phyloP scores from a whole-genome alignment of 2,888 invertebrate species.

The Parnassius smintheus region DNA sequence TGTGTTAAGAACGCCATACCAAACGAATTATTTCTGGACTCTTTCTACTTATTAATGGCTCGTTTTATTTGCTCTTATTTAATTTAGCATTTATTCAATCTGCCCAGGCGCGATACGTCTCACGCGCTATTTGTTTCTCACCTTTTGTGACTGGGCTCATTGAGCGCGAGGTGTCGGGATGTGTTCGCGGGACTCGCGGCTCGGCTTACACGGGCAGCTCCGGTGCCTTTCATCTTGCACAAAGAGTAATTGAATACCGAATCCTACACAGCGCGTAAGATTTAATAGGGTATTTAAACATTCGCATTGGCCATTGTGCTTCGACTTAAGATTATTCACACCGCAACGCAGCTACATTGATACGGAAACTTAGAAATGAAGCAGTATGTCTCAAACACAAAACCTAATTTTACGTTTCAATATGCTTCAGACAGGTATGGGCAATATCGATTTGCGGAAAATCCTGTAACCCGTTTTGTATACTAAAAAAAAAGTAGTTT shows the following conservation, averaged over 20 bases:
- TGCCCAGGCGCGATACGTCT: conserved; percentile 68
- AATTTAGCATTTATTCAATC: conserved; percentile 82
- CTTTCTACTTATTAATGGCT: conserved; percentile 70
- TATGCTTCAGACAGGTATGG: too few species aligned
- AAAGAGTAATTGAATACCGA: conserved; percentile 81
- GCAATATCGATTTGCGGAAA: too few species aligned
- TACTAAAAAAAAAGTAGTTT: too few species aligned
- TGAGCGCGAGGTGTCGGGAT: conserved; percentile 79
- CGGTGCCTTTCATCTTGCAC: conserved; percentile 77
- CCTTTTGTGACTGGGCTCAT: conserved; percentile 79
- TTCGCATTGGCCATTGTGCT: conserved; percentile 78
- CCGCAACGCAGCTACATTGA: conserved; percentile 54
- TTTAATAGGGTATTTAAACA: conserved; percentile 82
- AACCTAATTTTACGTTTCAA: too few species aligned
- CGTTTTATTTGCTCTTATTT: conserved; percentile 80
- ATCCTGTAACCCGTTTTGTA: too few species aligned
- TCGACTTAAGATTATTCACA: conserved; percentile 78
- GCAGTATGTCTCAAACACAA: too few species aligned
- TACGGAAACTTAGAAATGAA: neutral
- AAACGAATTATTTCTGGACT: conserved; percentile 65
- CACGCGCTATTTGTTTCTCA: conserved; percentile 62
- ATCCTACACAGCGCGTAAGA: conserved; percentile 78
- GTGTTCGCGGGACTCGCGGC: conserved; percentile 69
- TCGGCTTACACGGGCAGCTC: conserved; percentile 75
- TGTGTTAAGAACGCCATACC: conserved; percentile 65